Conservation (phyloP, 1,140 invertebrate species). For the Bombus consobrinus region DNA sequence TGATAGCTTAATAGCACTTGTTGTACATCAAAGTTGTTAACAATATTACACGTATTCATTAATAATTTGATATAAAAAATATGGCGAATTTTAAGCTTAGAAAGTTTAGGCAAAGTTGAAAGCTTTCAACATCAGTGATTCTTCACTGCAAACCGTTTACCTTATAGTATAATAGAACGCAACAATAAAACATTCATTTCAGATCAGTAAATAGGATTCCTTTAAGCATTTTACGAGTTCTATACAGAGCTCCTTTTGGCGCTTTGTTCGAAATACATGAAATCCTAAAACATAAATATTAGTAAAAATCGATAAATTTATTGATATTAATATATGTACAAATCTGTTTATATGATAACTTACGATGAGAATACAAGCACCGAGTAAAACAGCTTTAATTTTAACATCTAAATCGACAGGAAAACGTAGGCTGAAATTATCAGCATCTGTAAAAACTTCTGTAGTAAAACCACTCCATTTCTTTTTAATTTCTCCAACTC, state of each 20-base stretch:
- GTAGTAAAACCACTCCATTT: slow-evolving; percentile 88
- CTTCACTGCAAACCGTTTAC: neutral
- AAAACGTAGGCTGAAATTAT: slow-evolving; percentile 91
- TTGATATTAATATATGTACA: neutral
- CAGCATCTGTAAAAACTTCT: slow-evolving; percentile 89
- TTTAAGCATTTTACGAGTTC: neutral
- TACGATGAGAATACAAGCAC: slow-evolving; percentile 89
- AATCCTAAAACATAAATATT: slow-evolving; percentile 84
- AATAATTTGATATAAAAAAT: slow-evolving; percentile 4
- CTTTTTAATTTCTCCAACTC: slow-evolving; percentile 90
- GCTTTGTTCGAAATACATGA: slow-evolving; percentile 86
- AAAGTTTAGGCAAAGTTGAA: neutral
- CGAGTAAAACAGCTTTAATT: slow-evolving; percentile 91
- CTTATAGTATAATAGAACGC: too few relatives aligned
- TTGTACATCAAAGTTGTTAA: too few relatives aligned
- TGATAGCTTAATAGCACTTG: neutral
- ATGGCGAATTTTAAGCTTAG: neutral
- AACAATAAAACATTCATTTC: neutral
- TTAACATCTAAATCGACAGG: slow-evolving; percentile 91
- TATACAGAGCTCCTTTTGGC: too few relatives aligned
- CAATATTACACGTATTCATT: neutral
- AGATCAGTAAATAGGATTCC: neutral
- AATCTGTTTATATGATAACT: slow-evolving; percentile 68
- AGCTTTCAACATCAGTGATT: neutral
- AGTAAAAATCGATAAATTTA: neutral